These are phyloP conservation scores for Agonopterix alstromeriana DNA, from an alignment of 2,888 invertebrate species.

Conservation along the genomic window DNA sequence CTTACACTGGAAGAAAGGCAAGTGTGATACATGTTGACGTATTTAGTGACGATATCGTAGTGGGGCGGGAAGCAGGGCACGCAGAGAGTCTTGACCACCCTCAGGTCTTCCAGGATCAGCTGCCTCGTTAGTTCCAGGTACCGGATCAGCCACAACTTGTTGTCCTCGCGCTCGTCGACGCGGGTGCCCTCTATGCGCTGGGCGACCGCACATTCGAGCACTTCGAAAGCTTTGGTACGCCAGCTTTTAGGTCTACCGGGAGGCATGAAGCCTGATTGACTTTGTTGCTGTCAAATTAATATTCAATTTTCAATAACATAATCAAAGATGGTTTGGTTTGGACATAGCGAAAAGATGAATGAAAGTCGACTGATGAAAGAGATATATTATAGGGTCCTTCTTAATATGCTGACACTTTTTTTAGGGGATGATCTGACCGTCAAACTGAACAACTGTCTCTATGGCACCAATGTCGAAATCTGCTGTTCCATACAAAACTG, in stretches of 20 bases:
- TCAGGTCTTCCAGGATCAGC: constrained; percentile 91
- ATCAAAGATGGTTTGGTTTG: too few species aligned
- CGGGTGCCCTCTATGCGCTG: constrained; percentile 96
- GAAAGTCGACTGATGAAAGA: too few species aligned
- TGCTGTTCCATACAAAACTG: too few species aligned
- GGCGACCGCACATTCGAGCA: constrained; percentile 86
- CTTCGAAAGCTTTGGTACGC: constrained; percentile 90
- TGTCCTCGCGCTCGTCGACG: constrained; percentile 91
- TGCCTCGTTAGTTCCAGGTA: constrained; percentile 93
- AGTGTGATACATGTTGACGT: constrained; percentile 95
- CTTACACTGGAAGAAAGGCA: constrained; percentile 88
- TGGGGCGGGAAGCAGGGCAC: constrained; percentile 97
- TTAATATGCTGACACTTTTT: too few species aligned
- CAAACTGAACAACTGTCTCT: too few species aligned
- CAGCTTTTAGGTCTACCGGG: constrained; percentile 96
- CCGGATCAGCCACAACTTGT: constrained; percentile 97
- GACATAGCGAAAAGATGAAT: too few species aligned
- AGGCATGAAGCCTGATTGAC: constrained; percentile 92
- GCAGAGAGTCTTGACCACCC: constrained; percentile 92
- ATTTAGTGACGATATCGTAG: constrained; percentile 94
- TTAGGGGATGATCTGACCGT: too few species aligned
- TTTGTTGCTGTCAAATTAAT: constrained; percentile 75
- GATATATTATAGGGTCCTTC: too few species aligned
- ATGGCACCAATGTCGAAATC: too few species aligned
- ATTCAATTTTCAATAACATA: too few species aligned